phyloP scores from a whole-genome alignment of 2,888 invertebrate species.

The Mythimna lalbum region DNA sequence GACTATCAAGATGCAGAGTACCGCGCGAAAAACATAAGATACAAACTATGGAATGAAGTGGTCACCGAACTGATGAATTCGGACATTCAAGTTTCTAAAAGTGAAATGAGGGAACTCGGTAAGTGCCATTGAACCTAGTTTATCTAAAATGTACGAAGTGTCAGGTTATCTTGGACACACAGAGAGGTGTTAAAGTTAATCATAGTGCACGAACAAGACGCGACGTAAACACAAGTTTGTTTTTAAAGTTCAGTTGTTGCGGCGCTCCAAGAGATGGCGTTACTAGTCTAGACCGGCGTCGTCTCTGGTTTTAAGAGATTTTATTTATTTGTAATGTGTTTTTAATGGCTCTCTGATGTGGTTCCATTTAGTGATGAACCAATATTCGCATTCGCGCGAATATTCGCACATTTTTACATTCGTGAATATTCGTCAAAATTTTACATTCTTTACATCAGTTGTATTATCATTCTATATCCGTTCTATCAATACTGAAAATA shows the following conservation, averaged over 20 bases:
- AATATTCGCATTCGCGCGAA: no score
- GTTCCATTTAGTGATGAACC: slow-evolving; percentile 20
- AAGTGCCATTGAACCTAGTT: slow-evolving; percentile 53
- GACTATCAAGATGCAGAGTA: slow-evolving; percentile 81
- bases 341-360: slow-evolving; percentile 25
- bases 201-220: slow-evolving; percentile 4
- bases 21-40: slow-evolving; percentile 76
- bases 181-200: slow-evolving; percentile 5
- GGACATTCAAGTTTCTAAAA: slow-evolving; percentile 80
- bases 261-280: slow-evolving; percentile 60
- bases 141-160: slow-evolving; percentile 14
- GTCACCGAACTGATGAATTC: slow-evolving; percentile 81
- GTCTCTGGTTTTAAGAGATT: slow-evolving; percentile 17
- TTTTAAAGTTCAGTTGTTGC: slow-evolving; percentile 33
- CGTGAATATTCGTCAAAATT: no score
- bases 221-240: slow-evolving; percentile 57
- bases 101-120: slow-evolving; percentile 87
- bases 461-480: no score
- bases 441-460: no score
- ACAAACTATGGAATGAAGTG: slow-evolving; percentile 82
- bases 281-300: slow-evolving; percentile 26
- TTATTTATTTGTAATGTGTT: slow-evolving; percentile 27
- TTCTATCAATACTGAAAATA: no score
- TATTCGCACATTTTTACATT: no score
- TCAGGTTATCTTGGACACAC: slow-evolving; percentile 30